A percentile compares a stretch with the other conserved stretches of the same genome.
Conservation (phyloP, 2,797 vertebrate species). For the Gymnothorax reevesii region DNA sequence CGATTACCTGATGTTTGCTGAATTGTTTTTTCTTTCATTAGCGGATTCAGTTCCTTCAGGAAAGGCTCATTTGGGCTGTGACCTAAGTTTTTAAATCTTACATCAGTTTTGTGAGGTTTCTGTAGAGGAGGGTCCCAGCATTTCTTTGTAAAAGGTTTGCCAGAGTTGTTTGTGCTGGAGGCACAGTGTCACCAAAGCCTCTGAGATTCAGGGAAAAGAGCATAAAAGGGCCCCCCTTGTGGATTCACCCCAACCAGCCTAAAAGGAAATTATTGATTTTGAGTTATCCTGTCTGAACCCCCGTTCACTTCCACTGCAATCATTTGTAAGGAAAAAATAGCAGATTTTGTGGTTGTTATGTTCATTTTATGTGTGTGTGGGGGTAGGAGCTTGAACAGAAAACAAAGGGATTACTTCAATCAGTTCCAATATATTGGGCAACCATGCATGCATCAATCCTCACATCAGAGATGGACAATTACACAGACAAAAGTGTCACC, state of each 20-base stretch:
- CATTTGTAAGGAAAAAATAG: constrained; percentile 67
- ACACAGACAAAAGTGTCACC: constrained; percentile 61
- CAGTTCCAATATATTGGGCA: constrained; percentile 3
- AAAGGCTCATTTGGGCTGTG: background rate
- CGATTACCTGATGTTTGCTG: background rate
- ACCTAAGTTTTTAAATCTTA: background rate
- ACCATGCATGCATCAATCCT: constrained; percentile 11
- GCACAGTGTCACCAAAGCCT: constrained; percentile 63
- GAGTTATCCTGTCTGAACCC: constrained; percentile 78
- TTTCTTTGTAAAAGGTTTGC: constrained; percentile 73
- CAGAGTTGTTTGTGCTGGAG: constrained; percentile 55
- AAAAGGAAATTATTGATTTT: constrained; percentile 88
- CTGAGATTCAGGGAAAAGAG: constrained; percentile 61
- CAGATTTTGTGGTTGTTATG: background rate
- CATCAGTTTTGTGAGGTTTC: background rate
- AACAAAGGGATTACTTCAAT: background rate
- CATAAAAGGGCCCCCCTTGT: constrained; percentile 15
- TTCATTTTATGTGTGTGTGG: background rate
- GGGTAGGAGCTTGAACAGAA: constrained; percentile 70
- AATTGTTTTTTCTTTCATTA: background rate
- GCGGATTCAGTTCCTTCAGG: background rate
- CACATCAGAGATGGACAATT: constrained; percentile 66
- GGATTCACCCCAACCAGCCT: constrained; percentile 55
- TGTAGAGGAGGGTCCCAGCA: constrained; percentile 34
- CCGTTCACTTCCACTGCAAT: constrained; percentile 71